Evolutionary conservation across 1,140 invertebrate genomes (phyloP).

Genomic region (Dufourea novaeangliae): DNA sequence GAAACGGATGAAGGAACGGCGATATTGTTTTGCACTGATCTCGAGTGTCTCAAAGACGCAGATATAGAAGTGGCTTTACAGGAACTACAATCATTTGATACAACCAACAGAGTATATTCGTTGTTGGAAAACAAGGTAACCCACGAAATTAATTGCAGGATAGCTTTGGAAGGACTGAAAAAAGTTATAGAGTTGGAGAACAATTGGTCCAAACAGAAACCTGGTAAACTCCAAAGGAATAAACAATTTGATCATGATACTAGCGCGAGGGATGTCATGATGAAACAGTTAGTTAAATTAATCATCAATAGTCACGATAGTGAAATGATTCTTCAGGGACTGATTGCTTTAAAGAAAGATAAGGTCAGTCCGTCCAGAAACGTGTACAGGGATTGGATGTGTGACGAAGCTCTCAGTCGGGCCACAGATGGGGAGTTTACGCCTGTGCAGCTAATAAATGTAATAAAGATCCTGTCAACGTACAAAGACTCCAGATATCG

Average conservation of each 20-base stretch:
- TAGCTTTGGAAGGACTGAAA: slow-evolving; percentile 81
- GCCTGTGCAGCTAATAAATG: slow-evolving; percentile 84
- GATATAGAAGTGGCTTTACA: slow-evolving; percentile 75
- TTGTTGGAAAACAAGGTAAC: slow-evolving; percentile 78
- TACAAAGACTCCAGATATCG: slow-evolving; percentile 79
- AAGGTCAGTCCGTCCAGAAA: slow-evolving; percentile 77
- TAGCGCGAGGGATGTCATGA: slow-evolving; percentile 71
- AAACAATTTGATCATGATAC: slow-evolving; percentile 26
- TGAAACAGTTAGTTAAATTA: slow-evolving; percentile 79
- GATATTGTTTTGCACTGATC: slow-evolving; percentile 65
- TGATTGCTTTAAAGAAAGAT: slow-evolving; percentile 77
- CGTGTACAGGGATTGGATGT: slow-evolving; percentile 82
- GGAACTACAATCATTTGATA: slow-evolving; percentile 72
- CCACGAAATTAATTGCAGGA: slow-evolving; percentile 81
- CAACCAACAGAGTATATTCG: slow-evolving; percentile 70
- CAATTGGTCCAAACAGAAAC: slow-evolving; percentile 56
- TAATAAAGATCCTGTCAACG: slow-evolving; percentile 76
- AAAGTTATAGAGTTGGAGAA: slow-evolving; percentile 83
- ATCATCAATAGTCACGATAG: slow-evolving; percentile 76
- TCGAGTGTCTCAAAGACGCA: slow-evolving; percentile 70
- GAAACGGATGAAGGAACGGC: slow-evolving; percentile 70
- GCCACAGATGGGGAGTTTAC: slow-evolving; percentile 84
- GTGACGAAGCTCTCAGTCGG: slow-evolving; percentile 84
- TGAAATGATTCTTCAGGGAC: slow-evolving; percentile 78
- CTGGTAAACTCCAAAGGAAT: slow-evolving; percentile 56